Evolutionary conservation across 2,888 invertebrate species (phyloP).

Genomic region (Seira musarum): DNA sequence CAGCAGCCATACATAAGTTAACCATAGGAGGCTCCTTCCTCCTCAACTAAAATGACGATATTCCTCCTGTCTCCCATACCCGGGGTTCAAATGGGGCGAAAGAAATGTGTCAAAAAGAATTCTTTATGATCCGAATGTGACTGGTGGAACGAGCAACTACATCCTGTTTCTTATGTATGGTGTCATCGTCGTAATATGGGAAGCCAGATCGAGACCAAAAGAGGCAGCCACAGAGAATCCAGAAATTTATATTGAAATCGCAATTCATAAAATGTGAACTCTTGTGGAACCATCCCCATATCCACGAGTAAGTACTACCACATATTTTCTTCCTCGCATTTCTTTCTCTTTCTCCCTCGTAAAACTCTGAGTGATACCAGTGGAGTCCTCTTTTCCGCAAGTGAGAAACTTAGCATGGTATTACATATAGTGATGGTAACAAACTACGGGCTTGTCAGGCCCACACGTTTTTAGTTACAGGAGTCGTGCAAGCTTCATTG

Average conservation of each 20-base stretch:
- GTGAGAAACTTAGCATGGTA: slow-evolving; percentile 34
- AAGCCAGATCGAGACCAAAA: slow-evolving; percentile 52
- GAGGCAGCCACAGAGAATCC: slow-evolving; percentile 1
- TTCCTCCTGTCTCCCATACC: slow-evolving; percentile 52
- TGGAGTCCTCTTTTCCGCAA: slow-evolving; percentile 38
- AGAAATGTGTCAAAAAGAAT: slow-evolving; percentile 70
- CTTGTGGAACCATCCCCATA: background rate
- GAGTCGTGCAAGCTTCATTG: too few relatives aligned
- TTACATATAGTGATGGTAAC: too few relatives aligned
- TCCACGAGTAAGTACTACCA: background rate
- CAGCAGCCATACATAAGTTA: slow-evolving; percentile 52
- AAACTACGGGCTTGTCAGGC: too few relatives aligned
- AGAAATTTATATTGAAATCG: too few relatives aligned
- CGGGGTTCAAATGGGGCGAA: slow-evolving; percentile 69
- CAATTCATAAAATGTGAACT: background rate
- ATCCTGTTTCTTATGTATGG: slow-evolving; percentile 57
- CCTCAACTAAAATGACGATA: slow-evolving; percentile 39
- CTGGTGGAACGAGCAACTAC: slow-evolving; percentile 55
- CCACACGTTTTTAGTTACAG: too few relatives aligned
- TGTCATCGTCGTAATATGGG: slow-evolving; percentile 49
- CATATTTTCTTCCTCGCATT: too few relatives aligned
- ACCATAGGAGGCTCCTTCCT: slow-evolving; percentile 57
- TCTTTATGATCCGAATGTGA: slow-evolving; percentile 68
- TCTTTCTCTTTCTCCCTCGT: slow-evolving; percentile 3
- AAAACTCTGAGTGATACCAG: slow-evolving; percentile 9